These are phyloP conservation scores for Pristionchus arcanus DNA, from an alignment of 2,888 invertebrate species.

Conservation along the genomic window DNA sequence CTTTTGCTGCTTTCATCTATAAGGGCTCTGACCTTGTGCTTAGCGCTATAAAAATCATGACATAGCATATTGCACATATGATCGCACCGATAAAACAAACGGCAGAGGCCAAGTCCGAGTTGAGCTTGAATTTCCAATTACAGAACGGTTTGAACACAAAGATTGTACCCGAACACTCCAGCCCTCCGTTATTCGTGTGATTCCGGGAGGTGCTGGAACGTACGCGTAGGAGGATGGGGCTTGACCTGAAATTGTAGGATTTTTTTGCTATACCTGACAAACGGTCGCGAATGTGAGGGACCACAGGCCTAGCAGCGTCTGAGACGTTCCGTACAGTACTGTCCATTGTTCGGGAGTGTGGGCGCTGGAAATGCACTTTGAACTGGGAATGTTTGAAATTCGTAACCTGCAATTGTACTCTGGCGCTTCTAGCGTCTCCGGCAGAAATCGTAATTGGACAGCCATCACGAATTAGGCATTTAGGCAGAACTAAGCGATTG, in stretches of 20 bases:
- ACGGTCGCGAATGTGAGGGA: not conserved
- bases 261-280: too few species aligned
- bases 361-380: not conserved
- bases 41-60: not conserved
- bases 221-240: not conserved
- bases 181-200: not conserved
- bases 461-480: too few species aligned
- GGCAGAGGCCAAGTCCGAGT: not conserved
- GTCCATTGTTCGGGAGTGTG: not conserved
- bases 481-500: too few species aligned
- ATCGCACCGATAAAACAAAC: not conserved
- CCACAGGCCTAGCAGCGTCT: not conserved
- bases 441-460: too few species aligned
- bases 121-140: too few species aligned
- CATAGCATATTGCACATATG: not conserved
- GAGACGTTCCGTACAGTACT: not conserved
- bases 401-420: too few species aligned
- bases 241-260: not conserved
- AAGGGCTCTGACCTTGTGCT: not conserved
- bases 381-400: too few species aligned
- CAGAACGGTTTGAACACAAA: too few species aligned
- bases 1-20: not conserved
- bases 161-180: not conserved
- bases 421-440: too few species aligned
- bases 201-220: not conserved